Evolutionary conservation across 2,888 invertebrate species (phyloP).

Genomic region (Pandemis cinnamomeana): DNA sequence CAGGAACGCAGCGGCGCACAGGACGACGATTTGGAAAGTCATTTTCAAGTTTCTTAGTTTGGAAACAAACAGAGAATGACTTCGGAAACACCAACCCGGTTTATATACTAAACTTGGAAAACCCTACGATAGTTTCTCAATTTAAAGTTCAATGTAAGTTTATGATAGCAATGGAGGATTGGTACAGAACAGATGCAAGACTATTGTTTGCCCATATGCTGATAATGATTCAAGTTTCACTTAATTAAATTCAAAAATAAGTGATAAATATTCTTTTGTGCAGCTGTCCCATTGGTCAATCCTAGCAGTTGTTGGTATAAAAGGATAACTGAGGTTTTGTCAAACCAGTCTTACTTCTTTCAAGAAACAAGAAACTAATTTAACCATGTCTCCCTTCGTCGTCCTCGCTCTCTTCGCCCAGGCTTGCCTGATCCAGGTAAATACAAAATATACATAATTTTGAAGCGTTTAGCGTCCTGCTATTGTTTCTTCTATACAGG

Average conservation of each 20-base stretch:
- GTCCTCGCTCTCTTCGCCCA: slow-evolving; percentile 21
- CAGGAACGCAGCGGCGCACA: slow-evolving; percentile 23
- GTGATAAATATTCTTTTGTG: background rate
- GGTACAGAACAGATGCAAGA: background rate
- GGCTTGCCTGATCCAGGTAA: slow-evolving; percentile 33
- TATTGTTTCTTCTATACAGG: no score
- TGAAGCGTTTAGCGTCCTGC: no score
- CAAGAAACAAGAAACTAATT: background rate
- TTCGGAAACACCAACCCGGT: background rate
- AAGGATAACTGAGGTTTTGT: background rate
- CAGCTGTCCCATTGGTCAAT: background rate
- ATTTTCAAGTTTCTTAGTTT: slow-evolving; percentile 2
- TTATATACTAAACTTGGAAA: slow-evolving; percentile 16
- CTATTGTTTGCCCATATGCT: background rate
- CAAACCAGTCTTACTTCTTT: slow-evolving; percentile 7
- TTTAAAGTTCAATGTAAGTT: background rate
- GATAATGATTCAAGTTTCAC: background rate
- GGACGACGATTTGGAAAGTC: slow-evolving; percentile 16
- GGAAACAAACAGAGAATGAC: background rate
- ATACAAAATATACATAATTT: background rate
- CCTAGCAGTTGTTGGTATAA: slow-evolving; percentile 6
- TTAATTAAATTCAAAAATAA: background rate
- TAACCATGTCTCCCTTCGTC: slow-evolving; percentile 27
- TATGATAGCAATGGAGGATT: background rate
- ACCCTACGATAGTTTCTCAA: background rate